phyloP scores from a whole-genome alignment of 2,113 vertebrate species.

The Myodes glareolus region DNA sequence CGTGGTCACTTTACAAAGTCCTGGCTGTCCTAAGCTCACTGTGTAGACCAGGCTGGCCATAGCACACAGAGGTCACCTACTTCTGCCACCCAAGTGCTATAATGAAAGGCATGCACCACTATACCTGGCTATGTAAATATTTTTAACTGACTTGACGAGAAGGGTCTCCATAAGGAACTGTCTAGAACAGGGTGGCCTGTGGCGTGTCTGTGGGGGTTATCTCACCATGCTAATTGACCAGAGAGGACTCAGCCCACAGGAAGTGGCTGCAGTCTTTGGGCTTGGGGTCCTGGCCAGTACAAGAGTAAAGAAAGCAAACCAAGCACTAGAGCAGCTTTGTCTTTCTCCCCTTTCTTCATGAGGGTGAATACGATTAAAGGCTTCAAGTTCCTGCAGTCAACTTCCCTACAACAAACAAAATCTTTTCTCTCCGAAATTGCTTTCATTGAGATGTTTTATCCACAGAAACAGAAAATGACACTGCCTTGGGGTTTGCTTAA shows the following conservation, averaged over 20 bases:
- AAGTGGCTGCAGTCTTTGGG: background rate
- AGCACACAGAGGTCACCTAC: background rate
- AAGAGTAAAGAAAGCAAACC: background rate
- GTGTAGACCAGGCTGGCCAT: background rate
- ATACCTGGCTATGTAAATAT: background rate
- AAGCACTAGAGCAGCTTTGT: background rate
- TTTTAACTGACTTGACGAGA: background rate
- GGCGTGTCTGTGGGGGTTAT: background rate
- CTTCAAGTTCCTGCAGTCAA: background rate
- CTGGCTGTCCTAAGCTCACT: background rate
- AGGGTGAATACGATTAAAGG: background rate
- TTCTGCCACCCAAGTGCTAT: background rate
- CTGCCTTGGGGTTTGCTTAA: conserved; percentile 8
- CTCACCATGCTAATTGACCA: background rate
- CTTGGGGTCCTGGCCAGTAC: background rate
- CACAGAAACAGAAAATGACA: background rate
- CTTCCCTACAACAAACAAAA: background rate
- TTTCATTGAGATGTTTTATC: background rate
- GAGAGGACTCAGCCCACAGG: background rate
- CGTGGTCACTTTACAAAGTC: background rate
- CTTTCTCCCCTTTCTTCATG: background rate
- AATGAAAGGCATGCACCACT: background rate
- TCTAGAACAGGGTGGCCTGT: background rate
- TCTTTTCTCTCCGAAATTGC: background rate
- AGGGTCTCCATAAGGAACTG: background rate